phyloP scores from a whole-genome alignment of 2,797 vertebrate species.

The Coilia nasus region DNA sequence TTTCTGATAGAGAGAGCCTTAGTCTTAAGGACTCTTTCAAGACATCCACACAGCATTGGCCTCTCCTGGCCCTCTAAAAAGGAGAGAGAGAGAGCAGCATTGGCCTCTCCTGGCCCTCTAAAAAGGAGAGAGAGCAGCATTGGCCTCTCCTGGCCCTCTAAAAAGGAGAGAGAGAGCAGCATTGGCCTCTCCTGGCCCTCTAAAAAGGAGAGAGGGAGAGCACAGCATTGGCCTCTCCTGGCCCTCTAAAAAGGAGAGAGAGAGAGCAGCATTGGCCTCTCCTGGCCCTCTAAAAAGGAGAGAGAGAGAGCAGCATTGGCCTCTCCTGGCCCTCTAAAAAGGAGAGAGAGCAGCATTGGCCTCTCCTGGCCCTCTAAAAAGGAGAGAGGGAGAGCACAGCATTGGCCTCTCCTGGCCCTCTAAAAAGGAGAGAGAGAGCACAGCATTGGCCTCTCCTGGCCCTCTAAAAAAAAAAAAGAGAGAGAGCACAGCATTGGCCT shows the following conservation, averaged over 20 bases:
- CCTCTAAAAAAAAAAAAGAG: not conserved
- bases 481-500: not conserved
- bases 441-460: not conserved
- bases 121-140: not conserved
- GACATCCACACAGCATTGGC: not conserved
- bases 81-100: not conserved
- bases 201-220: not conserved
- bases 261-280: not conserved
- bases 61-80: no score
- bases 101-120: no score
- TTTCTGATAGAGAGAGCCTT: not conserved
- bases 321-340: no score
- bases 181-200: no score
- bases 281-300: not conserved
- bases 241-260: not conserved
- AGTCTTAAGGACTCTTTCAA: not conserved
- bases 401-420: no score
- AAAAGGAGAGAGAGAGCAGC: not conserved
- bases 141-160: no score
- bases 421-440: not conserved
- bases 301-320: not conserved
- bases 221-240: not conserved
- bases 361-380: no score
- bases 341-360: not conserved
- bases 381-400: not conserved